A percentile compares a stretch with the other conserved stretches of the same genome.
Evolutionary conservation across 2,113 vertebrate species (phyloP).

Genomic region (Hippolais icterina): DNA sequence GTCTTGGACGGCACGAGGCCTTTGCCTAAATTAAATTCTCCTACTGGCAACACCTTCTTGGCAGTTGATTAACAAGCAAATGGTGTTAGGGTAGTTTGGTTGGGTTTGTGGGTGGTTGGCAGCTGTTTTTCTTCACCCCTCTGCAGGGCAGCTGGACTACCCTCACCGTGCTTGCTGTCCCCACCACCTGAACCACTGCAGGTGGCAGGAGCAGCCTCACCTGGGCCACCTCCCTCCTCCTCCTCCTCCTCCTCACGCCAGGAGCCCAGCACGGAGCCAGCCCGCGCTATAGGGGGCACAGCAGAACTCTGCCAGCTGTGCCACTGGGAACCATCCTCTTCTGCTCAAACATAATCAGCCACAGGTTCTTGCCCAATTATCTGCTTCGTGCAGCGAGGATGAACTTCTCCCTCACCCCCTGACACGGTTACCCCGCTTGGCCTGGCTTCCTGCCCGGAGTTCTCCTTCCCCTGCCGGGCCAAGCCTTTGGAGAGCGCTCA

Average conservation of each 20-base stretch:
- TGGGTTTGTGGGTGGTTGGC: background rate
- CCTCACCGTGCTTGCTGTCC: background rate
- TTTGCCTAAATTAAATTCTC: background rate
- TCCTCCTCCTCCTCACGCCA: background rate
- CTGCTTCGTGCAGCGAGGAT: background rate
- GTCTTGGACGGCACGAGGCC: background rate
- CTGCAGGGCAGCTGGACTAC: background rate
- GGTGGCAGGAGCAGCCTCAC: background rate
- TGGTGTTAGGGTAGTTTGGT: background rate
- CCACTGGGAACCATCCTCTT: background rate
- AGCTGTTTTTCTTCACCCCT: background rate
- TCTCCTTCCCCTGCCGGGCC: rapidly evolving
- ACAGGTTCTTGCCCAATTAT: background rate
- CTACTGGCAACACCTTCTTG: background rate
- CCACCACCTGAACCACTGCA: background rate
- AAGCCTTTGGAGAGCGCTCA: rapidly evolving
- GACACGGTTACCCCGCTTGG: rapidly evolving
- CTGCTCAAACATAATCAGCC: background rate
- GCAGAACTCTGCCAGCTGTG: background rate
- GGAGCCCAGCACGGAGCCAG: background rate
- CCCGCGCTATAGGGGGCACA: background rate
- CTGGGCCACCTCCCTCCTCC: rapidly evolving
- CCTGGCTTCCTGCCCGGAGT: rapidly evolving
- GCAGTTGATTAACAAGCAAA: background rate
- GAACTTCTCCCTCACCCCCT: background rate